Percentiles rank a stretch among this genome's conserved stretches.
These are phyloP conservation scores for Rousettus madagascariensis DNA, from an alignment of 2,797 vertebrate species.

Conservation along the genomic window DNA sequence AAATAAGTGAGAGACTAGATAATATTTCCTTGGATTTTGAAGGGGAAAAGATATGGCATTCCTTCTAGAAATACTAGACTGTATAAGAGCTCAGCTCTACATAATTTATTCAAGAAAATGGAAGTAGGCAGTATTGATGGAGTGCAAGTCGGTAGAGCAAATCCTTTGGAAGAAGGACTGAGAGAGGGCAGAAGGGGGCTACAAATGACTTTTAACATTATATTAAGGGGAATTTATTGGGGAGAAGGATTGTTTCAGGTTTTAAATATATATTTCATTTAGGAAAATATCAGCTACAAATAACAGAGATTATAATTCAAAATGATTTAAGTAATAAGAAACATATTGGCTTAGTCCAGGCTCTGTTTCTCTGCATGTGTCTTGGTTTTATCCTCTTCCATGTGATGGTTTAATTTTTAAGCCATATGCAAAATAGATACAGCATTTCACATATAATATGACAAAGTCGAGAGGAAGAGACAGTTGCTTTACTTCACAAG, in stretches of 20 bases:
- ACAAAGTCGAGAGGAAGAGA: background rate
- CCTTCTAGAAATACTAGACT: background rate
- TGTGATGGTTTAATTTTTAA: background rate
- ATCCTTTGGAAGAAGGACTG: background rate
- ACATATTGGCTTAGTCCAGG: background rate
- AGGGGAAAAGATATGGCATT: background rate
- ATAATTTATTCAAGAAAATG: background rate
- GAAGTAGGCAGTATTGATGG: accelerated
- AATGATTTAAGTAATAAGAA: background rate
- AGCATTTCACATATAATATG: background rate
- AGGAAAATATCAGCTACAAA: background rate
- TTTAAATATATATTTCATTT: background rate
- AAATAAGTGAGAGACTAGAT: background rate
- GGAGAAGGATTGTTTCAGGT: background rate
- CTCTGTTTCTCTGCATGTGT: background rate
- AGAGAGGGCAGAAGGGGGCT: no score
- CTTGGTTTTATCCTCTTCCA: background rate
- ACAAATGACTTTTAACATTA: background rate
- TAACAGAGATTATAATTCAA: background rate
- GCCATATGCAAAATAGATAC: background rate
- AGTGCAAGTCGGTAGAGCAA: background rate
- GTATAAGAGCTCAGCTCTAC: background rate
- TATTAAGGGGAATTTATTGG: background rate
- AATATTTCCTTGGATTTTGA: background rate
- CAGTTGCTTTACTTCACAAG: accelerated